Evolutionary conservation across 2,113 vertebrate genomes (phyloP).

Genomic region (Lophochroa leadbeateri): DNA sequence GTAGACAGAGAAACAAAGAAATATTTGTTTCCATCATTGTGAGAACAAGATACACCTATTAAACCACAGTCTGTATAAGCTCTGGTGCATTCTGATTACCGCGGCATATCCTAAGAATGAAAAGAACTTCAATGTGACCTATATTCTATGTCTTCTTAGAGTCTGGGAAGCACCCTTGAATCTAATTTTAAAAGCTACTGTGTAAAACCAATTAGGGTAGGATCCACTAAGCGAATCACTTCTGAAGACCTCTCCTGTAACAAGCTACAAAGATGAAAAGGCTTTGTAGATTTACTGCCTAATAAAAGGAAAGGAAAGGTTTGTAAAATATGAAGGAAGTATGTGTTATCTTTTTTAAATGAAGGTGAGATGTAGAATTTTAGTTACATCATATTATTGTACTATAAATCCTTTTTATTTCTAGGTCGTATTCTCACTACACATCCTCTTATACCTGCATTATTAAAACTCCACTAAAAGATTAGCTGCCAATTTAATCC

Average conservation of each 20-base stretch:
- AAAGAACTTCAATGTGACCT: constrained; percentile 60
- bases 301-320: not conserved
- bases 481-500: not conserved
- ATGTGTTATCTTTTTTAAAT: not conserved
- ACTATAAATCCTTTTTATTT: not conserved
- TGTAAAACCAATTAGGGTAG: constrained; percentile 60
- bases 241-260: constrained; percentile 25
- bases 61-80: not conserved
- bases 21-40: constrained; percentile 52
- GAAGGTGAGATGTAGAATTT: not conserved
- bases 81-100: constrained; percentile 13
- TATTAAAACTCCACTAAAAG: not conserved
- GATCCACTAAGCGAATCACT: constrained; percentile 8
- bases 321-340: not conserved
- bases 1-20: constrained; percentile 51
- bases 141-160: constrained; percentile 62
- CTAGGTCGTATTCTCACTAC: not conserved
- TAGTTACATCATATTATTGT: not conserved
- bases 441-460: not conserved
- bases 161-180: constrained; percentile 58
- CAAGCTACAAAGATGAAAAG: not conserved
- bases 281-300: not conserved
- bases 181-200: constrained; percentile 64
- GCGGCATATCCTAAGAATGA: constrained; percentile 54
- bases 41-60: constrained; percentile 53